phyloP scores from a whole-genome alignment of 2,888 invertebrate genomes.

The Julus scandinavius region DNA sequence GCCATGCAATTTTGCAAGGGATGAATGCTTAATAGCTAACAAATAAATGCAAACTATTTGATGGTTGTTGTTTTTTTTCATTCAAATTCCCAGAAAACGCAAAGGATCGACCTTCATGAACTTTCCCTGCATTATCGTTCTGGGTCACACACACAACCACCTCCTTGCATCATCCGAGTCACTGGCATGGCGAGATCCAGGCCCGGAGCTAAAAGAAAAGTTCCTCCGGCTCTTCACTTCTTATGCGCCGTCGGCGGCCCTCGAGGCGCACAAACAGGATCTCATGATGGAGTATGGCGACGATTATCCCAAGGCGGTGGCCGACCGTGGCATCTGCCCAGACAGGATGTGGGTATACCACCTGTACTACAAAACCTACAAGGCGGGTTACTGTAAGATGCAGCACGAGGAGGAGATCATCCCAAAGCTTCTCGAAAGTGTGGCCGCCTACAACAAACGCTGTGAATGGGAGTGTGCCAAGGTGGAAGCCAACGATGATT shows the following conservation, averaged over 20 bases:
- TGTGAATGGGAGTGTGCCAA: neutral
- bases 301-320: neutral
- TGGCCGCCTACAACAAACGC: neutral
- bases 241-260: neutral
- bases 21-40: no score
- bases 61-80: no score
- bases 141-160: constrained; percentile 22
- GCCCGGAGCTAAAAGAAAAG: neutral
- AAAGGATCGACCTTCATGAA: neutral
- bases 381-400: neutral
- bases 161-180: neutral
- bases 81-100: neutral
- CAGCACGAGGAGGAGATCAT: neutral
- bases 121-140: neutral
- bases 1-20: no score
- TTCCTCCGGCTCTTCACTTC: neutral
- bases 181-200: neutral
- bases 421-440: neutral
- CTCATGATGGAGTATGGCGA: neutral
- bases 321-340: neutral
- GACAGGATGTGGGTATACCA: constrained; percentile 36
- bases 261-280: constrained; percentile 12
- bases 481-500: neutral
- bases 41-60: no score
- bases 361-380: constrained; percentile 13